Base-by-base conservation (phyloP, 2,113 vertebrate genomes). In the Rhinoderma darwinii region DNA sequence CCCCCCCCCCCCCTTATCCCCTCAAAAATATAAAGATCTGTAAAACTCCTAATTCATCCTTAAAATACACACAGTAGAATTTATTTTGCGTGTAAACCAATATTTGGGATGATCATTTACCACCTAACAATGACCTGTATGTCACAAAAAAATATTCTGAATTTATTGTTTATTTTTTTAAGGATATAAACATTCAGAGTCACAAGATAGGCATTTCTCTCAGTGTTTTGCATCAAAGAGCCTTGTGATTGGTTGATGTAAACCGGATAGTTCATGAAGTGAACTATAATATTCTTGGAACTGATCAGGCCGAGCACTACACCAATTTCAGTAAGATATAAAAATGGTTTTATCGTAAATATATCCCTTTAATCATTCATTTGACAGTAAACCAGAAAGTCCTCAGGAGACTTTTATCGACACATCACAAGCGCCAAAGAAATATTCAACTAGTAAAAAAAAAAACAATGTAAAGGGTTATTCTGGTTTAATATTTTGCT, bases 351-450 rank as follows among this genome's bases (percentile, higher is more conserved):
- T 4, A 41, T 4, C 18, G 18, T 81, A 17, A 61, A 39, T 27
- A 39, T 27, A 41, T 59, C 78, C 56, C 22, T 81, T 59, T 43
- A 27, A 81, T 41, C n/a, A 2, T 61, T 15, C 78, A 10, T 25
- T 15, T 59, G 32, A 54, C 35, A 39, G 50, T 18, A n/a, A 30
- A 7, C 77, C 77, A 61, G 37, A 4, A n/a, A 59, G 78, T 41
- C 78, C 78, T 59, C 54, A 41, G 78, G 20, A 81, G 78, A 37
- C 0, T 59, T 80, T 80, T 80, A 80, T 59, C 14, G 77, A 35
- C 18, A 39, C 78, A 27, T 81, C 25, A 81, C 22, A 37, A 63
- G 22, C 25, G 4, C 25, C 32, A 56, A 35, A 61, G 25, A 59
- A 37, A 25, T 11, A 12, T 59, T 35, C 12, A 22, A 30, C 47